Percentiles rank a stretch among this genome's conserved stretches.
phyloP scores from a whole-genome alignment of 2,113 vertebrate genomes.

The Chaetodon auriga region DNA sequence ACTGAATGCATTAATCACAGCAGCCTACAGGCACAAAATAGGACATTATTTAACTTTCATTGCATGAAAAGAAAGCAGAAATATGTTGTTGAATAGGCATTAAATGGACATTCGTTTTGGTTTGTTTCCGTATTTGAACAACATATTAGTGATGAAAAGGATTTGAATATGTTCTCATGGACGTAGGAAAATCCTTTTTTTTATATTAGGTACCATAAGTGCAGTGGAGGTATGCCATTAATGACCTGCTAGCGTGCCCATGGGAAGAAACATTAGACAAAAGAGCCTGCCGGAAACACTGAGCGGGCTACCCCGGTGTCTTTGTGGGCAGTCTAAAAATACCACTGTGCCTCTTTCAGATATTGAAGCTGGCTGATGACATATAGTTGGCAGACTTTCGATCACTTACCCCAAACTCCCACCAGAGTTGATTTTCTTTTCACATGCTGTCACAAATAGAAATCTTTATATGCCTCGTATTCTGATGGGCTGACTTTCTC shows the following conservation, averaged over 20 bases:
- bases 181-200: conserved; percentile 1
- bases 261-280: conserved; percentile 79
- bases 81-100: not conserved
- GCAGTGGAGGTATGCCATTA: conserved; percentile 58
- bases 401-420: conserved; percentile 52
- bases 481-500: conserved; percentile 29
- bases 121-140: not conserved
- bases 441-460: conserved; percentile 58
- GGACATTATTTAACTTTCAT: not conserved
- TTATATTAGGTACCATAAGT: conserved; percentile 21
- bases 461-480: conserved; percentile 52
- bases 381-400: conserved; percentile 74
- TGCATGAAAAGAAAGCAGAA: not conserved
- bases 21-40: conserved; percentile 1
- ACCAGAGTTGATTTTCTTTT: conserved; percentile 48
- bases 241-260: conserved; percentile 65
- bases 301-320: conserved; percentile 61
- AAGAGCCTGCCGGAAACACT: conserved; percentile 65
- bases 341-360: conserved; percentile 75
- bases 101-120: not conserved
- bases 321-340: conserved; percentile 75
- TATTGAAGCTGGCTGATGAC: conserved; percentile 77
- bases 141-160: not conserved
- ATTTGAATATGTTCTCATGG: not conserved
- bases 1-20: conserved; percentile 41